These are phyloP conservation scores for Apolygus lucorum DNA, from an alignment of 1,140 invertebrate species.

Conservation along the genomic window DNA sequence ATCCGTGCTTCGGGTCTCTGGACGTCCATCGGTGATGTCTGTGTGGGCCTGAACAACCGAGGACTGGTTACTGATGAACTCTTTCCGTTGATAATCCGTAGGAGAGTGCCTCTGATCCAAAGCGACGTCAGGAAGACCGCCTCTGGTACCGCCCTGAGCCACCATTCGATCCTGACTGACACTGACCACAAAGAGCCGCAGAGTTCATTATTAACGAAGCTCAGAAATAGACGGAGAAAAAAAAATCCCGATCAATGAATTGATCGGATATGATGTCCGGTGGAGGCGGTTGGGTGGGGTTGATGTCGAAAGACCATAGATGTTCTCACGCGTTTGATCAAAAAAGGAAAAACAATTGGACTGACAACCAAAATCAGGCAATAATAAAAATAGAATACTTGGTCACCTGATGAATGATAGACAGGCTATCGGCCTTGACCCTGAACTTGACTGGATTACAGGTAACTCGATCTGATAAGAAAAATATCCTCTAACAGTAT, in stretches of 20 bases:
- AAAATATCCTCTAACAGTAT: too few relatives aligned
- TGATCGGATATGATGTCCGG: not conserved
- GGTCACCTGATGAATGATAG: not conserved
- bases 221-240: not conserved
- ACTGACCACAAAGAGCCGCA: not conserved
- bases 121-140: not conserved
- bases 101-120: not conserved
- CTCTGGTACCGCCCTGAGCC: not conserved
- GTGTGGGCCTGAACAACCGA: too few relatives aligned
- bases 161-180: conserved; percentile 5
- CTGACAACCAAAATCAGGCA: not conserved
- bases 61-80: too few relatives aligned
- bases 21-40: too few relatives aligned
- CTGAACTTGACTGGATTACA: not conserved
- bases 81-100: not conserved
- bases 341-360: not conserved
- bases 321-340: not conserved
- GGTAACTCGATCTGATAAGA: too few relatives aligned
- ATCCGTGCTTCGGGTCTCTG: too few relatives aligned
- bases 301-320: not conserved
- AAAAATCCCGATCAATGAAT: not conserved
- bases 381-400: not conserved
- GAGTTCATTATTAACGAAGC: not conserved
- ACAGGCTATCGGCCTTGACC: not conserved
- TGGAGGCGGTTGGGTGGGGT: not conserved